These are phyloP conservation scores for Caiman crocodilus DNA, from an alignment of 2,797 vertebrate genomes.

Conservation along the genomic window DNA sequence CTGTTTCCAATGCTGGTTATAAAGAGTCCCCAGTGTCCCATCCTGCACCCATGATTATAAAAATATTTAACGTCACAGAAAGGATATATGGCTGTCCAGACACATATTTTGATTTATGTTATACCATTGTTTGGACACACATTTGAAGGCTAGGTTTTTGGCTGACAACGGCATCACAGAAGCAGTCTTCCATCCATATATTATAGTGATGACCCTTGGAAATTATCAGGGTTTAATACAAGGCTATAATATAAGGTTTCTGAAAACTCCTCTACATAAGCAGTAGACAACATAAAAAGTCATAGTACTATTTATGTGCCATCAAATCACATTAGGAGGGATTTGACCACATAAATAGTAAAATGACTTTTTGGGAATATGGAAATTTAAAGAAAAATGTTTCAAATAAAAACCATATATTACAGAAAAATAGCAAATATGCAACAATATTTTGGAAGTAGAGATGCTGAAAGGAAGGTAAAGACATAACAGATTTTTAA, in stretches of 20 bases:
- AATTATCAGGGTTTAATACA: constrained; percentile 63
- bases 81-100: constrained; percentile 71
- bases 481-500: constrained; percentile 36
- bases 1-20: constrained; percentile 51
- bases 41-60: constrained; percentile 67
- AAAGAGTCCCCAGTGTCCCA: constrained; percentile 53
- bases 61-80: constrained; percentile 80
- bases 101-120: constrained; percentile 74
- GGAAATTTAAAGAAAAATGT: constrained; percentile 80
- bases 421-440: constrained; percentile 75
- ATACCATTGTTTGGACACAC: constrained; percentile 59
- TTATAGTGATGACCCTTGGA: constrained; percentile 64
- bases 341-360: constrained; percentile 76
- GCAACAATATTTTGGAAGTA: constrained; percentile 33
- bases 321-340: constrained; percentile 65
- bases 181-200: constrained; percentile 70
- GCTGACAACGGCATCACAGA: constrained; percentile 74
- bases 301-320: constrained; percentile 75
- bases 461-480: constrained; percentile 17
- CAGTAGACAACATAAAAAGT: constrained; percentile 73
- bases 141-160: constrained; percentile 76
- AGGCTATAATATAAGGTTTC: constrained; percentile 71
- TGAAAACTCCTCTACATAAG: constrained; percentile 64
- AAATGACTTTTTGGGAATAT: constrained; percentile 78
- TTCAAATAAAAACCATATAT: constrained; percentile 74